Evolutionary conservation across 2,113 vertebrate species (phyloP).

Genomic region (Thamnophis sirtalis): DNA sequence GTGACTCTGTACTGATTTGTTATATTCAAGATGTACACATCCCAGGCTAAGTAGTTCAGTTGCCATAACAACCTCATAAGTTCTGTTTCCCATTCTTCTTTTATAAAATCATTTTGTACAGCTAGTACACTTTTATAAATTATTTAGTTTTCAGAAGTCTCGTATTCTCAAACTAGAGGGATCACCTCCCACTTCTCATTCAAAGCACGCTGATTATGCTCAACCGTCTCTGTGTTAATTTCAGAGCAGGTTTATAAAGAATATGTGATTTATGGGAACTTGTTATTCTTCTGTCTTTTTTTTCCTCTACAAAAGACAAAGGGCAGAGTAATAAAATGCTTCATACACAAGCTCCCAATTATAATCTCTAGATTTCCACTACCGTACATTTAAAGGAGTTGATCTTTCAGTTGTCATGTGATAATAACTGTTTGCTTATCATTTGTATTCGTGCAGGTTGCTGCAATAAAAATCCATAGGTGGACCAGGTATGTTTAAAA

Average conservation of each 20-base stretch:
- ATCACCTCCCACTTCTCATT: neutral
- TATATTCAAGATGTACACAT: conserved; percentile 62
- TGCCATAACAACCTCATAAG: conserved; percentile 76
- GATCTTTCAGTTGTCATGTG: neutral
- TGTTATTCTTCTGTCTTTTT: conserved; percentile 57
- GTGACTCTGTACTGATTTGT: conserved; percentile 56
- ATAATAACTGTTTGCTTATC: neutral
- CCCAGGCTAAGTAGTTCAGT: conserved; percentile 69
- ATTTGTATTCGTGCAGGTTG: neutral
- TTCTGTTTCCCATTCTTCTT: conserved; percentile 63
- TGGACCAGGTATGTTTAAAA: neutral
- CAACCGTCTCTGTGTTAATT: conserved; percentile 50
- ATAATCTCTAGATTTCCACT: conserved; percentile 29
- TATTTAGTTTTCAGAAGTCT: conserved; percentile 45
- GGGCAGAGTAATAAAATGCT: neutral
- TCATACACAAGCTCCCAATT: neutral
- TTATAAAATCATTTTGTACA: conserved; percentile 62
- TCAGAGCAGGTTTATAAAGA: conserved; percentile 68
- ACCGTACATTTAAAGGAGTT: neutral
- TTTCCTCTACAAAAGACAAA: neutral
- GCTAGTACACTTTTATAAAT: conserved; percentile 41
- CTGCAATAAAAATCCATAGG: neutral
- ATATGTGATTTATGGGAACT: conserved; percentile 67
- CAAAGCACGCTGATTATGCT: conserved; percentile 50
- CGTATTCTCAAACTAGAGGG: conserved; percentile 51